A percentile compares a stretch with the other conserved stretches of the same genome.
phyloP scores from a whole-genome alignment of 2,113 vertebrate genomes.

The Marcusenius ussheri region DNA sequence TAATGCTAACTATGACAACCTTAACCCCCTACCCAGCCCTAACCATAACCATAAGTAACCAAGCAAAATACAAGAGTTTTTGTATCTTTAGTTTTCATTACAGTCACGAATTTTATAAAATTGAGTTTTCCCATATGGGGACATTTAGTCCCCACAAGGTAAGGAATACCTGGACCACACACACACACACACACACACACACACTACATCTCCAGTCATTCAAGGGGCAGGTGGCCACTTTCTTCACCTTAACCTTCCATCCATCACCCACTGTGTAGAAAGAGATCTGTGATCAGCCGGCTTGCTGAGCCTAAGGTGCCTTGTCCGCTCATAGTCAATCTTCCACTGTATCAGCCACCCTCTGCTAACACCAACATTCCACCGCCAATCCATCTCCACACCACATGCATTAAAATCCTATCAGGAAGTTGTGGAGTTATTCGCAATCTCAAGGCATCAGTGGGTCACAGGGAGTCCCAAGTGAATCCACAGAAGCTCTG shows the following conservation, averaged over 20 bases:
- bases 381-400: neutral
- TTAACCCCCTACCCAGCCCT: no score
- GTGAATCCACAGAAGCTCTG: neutral
- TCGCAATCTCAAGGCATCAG: neutral
- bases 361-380: neutral
- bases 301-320: neutral
- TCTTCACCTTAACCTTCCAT: neutral
- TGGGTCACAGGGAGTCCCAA: neutral
- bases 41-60: no score
- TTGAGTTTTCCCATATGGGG: no score
- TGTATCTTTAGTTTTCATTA: no score
- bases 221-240: neutral
- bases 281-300: neutral
- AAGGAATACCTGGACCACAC: no score
- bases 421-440: neutral
- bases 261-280: neutral
- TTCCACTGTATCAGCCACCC: neutral
- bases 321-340: neutral
- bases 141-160: no score
- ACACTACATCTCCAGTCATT: neutral
- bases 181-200: neutral
- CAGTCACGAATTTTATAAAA: no score
- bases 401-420: neutral
- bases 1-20: no score
- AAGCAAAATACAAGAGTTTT: no score